Evolutionary conservation across 2,888 invertebrate species (phyloP).

Genomic region (Priapulus caudatus): DNA sequence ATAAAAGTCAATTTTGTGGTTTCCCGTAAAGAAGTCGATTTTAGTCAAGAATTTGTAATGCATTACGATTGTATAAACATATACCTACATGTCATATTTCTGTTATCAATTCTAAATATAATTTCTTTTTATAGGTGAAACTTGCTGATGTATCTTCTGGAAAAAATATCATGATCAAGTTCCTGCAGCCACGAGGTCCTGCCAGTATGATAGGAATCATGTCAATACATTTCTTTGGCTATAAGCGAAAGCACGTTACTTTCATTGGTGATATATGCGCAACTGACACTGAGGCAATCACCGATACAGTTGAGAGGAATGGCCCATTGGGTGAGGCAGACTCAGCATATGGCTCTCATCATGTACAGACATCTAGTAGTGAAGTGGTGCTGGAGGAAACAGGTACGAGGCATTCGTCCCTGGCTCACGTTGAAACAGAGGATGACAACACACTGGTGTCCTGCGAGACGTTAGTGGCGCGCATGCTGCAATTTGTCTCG

Average conservation of each 20-base stretch:
- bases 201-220: neutral
- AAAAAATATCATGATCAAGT: neutral
- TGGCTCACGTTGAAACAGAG: neutral
- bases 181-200: neutral
- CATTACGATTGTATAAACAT: no score
- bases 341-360: no score
- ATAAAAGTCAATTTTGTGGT: no score
- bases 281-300: no score
- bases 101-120: no score
- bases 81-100: no score
- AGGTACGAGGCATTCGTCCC: neutral
- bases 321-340: no score
- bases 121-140: neutral
- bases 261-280: no score
- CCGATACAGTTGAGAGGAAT: no score
- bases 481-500: neutral
- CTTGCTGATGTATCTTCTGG: neutral
- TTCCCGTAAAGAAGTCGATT: no score
- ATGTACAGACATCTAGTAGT: neutral
- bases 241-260: no score
- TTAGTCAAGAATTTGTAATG: no score
- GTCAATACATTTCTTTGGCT: neutral
- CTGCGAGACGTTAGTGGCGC: neutral
- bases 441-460: neutral
- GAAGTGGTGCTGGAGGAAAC: neutral